Conservation (phyloP, 2,113 vertebrate species). For the Diadophis punctatus region DNA sequence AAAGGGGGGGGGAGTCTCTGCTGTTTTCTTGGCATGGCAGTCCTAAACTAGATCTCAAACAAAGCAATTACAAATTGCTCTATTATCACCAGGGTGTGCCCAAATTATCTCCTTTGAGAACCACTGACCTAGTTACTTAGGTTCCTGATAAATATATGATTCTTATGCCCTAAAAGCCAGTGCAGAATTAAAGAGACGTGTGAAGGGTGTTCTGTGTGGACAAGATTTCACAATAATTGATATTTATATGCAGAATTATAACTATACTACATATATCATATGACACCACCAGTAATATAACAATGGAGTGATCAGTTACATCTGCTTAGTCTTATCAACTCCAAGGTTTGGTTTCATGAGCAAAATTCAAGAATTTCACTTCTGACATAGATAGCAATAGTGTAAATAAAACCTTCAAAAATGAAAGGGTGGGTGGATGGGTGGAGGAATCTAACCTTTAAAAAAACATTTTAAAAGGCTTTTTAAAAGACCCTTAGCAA, state of each 20-base stretch:
- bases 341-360: neutral
- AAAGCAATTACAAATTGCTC: neutral
- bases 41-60: neutral
- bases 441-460: neutral
- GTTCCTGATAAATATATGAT: neutral
- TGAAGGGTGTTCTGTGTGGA: neutral
- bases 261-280: neutral
- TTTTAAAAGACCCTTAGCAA: neutral
- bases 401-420: neutral
- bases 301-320: neutral
- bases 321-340: neutral
- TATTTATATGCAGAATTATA: neutral
- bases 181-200: neutral
- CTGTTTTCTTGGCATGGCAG: neutral
- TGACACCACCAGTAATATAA: neutral
- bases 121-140: neutral
- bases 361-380: neutral
- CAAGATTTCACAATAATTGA: neutral
- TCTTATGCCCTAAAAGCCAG: neutral
- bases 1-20: neutral
- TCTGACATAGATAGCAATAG: neutral
- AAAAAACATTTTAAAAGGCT: neutral
- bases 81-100: neutral
- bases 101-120: neutral
- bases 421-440: no score